phyloP scores from a whole-genome alignment of 2,113 vertebrate species.

The Macroglossus sobrinus region DNA sequence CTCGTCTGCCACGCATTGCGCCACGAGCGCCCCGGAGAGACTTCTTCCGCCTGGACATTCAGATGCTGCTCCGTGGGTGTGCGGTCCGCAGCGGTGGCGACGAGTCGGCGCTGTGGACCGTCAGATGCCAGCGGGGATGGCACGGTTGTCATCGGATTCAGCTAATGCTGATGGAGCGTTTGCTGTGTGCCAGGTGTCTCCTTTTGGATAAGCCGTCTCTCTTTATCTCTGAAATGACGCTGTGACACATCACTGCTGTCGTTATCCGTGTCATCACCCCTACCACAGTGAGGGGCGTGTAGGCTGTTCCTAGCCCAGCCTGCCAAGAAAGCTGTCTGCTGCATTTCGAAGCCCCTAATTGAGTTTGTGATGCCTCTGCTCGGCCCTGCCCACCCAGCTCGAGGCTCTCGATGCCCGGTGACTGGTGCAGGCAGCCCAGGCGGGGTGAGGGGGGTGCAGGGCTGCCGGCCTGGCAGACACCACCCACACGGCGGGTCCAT shows the following conservation, averaged over 20 bases:
- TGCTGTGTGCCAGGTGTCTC: background rate
- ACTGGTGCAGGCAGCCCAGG: background rate
- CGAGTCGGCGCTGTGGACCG: background rate
- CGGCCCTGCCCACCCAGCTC: background rate
- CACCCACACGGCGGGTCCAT: rapidly evolving
- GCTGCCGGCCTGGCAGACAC: background rate
- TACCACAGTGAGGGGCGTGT: background rate
- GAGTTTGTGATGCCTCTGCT: background rate
- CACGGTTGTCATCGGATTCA: background rate
- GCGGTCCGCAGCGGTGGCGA: background rate
- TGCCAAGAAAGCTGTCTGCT: background rate
- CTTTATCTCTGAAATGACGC: background rate
- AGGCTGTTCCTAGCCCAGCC: too few species aligned
- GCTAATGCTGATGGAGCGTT: background rate
- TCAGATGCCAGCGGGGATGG: background rate
- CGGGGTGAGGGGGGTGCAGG: background rate
- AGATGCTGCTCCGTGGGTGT: rapidly evolving
- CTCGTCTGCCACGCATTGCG: rapidly evolving
- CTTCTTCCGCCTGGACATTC: background rate
- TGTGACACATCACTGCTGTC: rapidly evolving
- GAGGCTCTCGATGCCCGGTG: too few species aligned
- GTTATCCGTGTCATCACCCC: background rate
- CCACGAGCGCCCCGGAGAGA: background rate
- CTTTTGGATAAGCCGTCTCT: background rate
- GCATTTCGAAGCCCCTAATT: background rate